These are phyloP conservation scores for Heliconius hewitsoni DNA, from an alignment of 1,140 invertebrate genomes.

Conservation along the genomic window DNA sequence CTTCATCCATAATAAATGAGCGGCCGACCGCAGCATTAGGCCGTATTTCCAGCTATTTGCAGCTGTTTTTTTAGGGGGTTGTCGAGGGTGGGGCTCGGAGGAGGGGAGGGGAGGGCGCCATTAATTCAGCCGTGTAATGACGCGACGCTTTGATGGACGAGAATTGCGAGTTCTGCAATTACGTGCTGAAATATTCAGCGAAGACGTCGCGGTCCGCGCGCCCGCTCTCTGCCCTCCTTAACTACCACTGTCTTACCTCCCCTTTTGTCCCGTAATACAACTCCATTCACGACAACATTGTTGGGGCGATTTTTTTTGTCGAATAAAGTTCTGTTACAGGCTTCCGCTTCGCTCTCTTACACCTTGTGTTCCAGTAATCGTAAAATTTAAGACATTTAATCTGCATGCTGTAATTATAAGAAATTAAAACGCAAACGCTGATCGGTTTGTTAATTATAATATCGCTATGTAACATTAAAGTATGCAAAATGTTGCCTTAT, in stretches of 20 bases:
- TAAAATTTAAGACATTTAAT: not conserved
- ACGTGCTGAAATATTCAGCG: constrained; percentile 66
- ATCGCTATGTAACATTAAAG: not conserved
- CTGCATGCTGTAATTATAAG: constrained; percentile 4
- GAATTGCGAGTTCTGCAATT: constrained; percentile 66
- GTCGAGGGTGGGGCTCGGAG: constrained; percentile 19
- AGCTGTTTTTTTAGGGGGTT: constrained; percentile 42
- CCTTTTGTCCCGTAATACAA: constrained; percentile 29
- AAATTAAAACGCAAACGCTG: constrained; percentile 17
- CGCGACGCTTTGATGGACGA: constrained; percentile 57
- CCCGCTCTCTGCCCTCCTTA: constrained; percentile 32
- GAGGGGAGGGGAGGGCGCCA: constrained; percentile 39
- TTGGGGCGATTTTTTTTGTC: constrained; percentile 43
- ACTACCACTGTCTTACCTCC: constrained; percentile 46
- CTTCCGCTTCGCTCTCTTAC: constrained; percentile 36
- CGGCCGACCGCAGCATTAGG: constrained; percentile 54
- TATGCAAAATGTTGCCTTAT: not conserved
- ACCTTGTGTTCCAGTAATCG: constrained; percentile 6
- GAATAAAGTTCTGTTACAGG: constrained; percentile 35
- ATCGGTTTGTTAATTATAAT: constrained; percentile 1
- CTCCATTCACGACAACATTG: constrained; percentile 45
- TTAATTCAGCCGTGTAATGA: constrained; percentile 63
- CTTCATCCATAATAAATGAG: constrained; percentile 67
- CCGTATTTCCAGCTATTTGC: constrained; percentile 48
- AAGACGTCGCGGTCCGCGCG: constrained; percentile 46